Evolutionary conservation across 2,797 vertebrate genomes (phyloP), one percentile per base, ranked within the genome.

Genomic region (Lagorchestes hirsutus): DNA sequence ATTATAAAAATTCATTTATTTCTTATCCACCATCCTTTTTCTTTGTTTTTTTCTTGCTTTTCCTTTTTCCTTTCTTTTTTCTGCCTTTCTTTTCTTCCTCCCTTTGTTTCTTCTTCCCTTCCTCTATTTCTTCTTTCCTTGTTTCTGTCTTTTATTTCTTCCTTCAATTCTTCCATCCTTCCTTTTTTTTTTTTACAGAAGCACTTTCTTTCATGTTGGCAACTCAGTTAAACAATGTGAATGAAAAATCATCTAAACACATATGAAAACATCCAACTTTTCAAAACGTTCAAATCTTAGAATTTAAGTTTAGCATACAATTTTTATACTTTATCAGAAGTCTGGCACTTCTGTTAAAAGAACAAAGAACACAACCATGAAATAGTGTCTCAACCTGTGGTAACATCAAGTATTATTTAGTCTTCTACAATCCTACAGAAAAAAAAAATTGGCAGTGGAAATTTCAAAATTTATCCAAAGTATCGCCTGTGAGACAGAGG

Each of bases 391-490:
- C 52, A 22, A 6, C 67, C 10, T 59, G 27, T 67, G 31, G 93
- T 3, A 50, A 96, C 94, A 93, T 52, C 27, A 92, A 91, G 50
- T 50, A 74, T 87, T 90, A 0, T n/a, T 90, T 50, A 87, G 40
- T 92, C 18, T 58, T 50, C 55, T 24, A 74, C 0, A 56, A 82
- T 95, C 95, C 56, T 92, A 56, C 58, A 46, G 54, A 95, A 95
- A 95, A 95, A 67, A 67, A 82, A 52, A 90, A 50, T 55, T 90
- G 87, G 52, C 50, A 59, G 52, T n/a, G 40, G 40, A 95, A 59
- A 82, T 96, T 93, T 97, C 93, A 50, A 92, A 59, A 96, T 91
- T 94, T 82, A 91, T 46, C 95, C 93, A 29, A 90, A 56, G 90
- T 34, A 74, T 34, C 92, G 40, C 50, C 31, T 90, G 28, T 94